A percentile compares a stretch with the other conserved stretches of the same genome.
These are phyloP conservation scores for Zhuqinia jingwanae DNA, from an alignment of 2,888 invertebrate genomes.

Conservation along the genomic window DNA sequence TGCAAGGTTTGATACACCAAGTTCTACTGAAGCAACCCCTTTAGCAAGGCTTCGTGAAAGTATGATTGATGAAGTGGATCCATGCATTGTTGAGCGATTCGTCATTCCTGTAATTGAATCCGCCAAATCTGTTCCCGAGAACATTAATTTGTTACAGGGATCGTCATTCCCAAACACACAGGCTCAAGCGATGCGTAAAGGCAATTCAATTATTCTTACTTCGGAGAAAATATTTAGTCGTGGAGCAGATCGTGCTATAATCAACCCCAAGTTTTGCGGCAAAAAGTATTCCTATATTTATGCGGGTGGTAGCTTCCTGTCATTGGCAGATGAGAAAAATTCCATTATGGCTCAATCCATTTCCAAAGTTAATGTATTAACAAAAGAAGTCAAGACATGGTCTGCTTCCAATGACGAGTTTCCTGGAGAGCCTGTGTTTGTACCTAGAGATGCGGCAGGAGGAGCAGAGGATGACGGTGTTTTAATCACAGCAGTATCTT, in stretches of 20 bases:
- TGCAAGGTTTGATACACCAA: constrained; percentile 46
- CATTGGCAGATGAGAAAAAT: constrained; percentile 71
- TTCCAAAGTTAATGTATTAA: constrained; percentile 70
- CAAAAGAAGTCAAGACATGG: constrained; percentile 66
- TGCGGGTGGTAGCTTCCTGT: constrained; percentile 81
- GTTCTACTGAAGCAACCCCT: constrained; percentile 62
- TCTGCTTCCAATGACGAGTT: constrained; percentile 55
- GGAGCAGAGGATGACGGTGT: constrained; percentile 82
- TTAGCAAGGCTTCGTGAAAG: constrained; percentile 67
- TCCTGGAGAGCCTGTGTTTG: constrained; percentile 82
- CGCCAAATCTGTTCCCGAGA: constrained; percentile 72
- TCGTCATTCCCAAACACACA: constrained; percentile 55
- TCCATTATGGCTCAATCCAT: constrained; percentile 78
- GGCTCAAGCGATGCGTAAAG: constrained; percentile 80
- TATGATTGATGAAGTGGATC: constrained; percentile 68
- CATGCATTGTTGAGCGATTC: constrained; percentile 71
- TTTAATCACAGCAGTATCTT: constrained; percentile 79
- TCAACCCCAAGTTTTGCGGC: constrained; percentile 80
- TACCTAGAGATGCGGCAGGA: constrained; percentile 81
- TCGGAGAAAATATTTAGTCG: constrained; percentile 76
- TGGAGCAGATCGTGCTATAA: constrained; percentile 82
- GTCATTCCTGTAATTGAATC: constrained; percentile 73
- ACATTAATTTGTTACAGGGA: constrained; percentile 59
- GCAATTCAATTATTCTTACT: constrained; percentile 80
- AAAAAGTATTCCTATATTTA: constrained; percentile 82